Percentiles rank a stretch among this genome's conserved stretches.
Conservation (phyloP, 2,888 invertebrate species). For the Diplolepis rosae region DNA sequence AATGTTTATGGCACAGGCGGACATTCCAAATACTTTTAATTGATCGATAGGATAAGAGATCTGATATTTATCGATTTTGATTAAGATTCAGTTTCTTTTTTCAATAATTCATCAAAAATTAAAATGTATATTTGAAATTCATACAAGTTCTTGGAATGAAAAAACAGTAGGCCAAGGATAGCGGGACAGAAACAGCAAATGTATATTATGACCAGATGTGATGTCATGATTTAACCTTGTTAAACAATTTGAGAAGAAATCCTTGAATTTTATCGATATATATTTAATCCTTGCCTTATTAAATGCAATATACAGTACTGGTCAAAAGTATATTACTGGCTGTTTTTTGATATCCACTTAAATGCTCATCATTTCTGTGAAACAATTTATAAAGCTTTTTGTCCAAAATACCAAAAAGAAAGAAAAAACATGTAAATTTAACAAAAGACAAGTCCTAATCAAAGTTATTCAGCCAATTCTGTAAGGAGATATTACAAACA, state of each 20-base stretch:
- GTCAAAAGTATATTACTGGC: too few relatives aligned
- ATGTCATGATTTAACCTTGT: conserved; percentile 32
- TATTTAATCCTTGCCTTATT: background rate
- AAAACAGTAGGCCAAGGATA: conserved; percentile 50
- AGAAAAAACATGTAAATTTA: too few relatives aligned
- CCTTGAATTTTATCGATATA: background rate
- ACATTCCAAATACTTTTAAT: background rate
- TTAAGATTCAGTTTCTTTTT: background rate
- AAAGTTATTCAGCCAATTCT: too few relatives aligned
- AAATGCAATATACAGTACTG: too few relatives aligned
- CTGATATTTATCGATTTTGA: background rate
- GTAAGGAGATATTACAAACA: too few relatives aligned
- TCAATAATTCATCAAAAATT: background rate
- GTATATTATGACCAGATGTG: conserved; percentile 33
- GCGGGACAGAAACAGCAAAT: conserved; percentile 35
- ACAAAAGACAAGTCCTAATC: too few relatives aligned
- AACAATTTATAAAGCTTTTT: too few relatives aligned
- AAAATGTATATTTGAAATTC: background rate
- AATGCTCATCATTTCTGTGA: too few relatives aligned
- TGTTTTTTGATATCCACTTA: too few relatives aligned
- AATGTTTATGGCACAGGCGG: background rate
- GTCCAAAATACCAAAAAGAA: too few relatives aligned
- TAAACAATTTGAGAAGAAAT: conserved; percentile 23
- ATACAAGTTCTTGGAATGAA: conserved; percentile 22
- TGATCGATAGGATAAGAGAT: background rate